Conservation (phyloP, 37 sponge, comb jelly and placozoan species). For the Mnemiopsis leidyi region DNA sequence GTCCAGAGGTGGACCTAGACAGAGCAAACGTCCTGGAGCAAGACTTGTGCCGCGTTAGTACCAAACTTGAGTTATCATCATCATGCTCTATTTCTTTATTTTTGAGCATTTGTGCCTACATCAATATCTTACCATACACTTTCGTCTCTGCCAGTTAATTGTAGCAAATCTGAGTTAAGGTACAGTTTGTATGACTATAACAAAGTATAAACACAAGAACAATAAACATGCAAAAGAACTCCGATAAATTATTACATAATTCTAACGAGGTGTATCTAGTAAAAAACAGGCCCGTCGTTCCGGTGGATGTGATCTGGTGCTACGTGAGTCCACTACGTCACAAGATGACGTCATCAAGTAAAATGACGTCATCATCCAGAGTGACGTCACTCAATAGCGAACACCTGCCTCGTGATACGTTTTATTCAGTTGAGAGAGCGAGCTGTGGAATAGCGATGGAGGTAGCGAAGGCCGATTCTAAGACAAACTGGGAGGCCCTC, state of each 20-base stretch:
- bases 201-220: too few relatives aligned
- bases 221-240: too few relatives aligned
- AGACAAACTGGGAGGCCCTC: constrained; percentile 13
- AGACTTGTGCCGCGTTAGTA: constrained; percentile 6
- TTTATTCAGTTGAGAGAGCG: constrained; percentile 28
- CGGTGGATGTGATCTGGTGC: background rate
- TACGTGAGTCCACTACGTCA: background rate
- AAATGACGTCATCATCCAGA: background rate
- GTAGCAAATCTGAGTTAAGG: background rate
- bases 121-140: too few relatives aligned
- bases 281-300: background rate
- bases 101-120: too few relatives aligned
- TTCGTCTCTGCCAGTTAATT: too few relatives aligned
- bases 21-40: background rate
- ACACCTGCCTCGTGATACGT: constrained; percentile 22
- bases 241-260: background rate
- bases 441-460: constrained; percentile 44
- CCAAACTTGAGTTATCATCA: too few relatives aligned
- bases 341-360: background rate
- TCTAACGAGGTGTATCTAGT: constrained; percentile 7
- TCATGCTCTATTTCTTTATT: too few relatives aligned
- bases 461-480: constrained; percentile 4
- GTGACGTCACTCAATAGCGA: background rate
- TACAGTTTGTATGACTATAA: too few relatives aligned
- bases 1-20: background rate